A percentile compares a stretch with the other conserved stretches of the same genome.
Evolutionary conservation across 92 coral and sea anemone species (phyloP).

Genomic region (Umimayanthus kanabou): DNA sequence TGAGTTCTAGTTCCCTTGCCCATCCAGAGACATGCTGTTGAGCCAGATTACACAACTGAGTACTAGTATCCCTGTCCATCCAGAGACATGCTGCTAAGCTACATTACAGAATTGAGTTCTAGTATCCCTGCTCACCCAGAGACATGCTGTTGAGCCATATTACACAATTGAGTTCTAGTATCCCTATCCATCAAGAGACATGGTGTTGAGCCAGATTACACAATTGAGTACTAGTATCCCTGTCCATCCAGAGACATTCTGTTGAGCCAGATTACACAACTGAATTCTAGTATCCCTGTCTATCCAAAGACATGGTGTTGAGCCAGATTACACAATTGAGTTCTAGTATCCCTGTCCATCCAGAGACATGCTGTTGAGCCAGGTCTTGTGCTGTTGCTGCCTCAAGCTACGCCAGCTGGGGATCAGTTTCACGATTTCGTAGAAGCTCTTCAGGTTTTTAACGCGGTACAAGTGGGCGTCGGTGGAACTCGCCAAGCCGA

Average conservation of each 20-base stretch:
- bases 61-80: too few species aligned
- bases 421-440: constrained; percentile 66
- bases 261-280: not conserved
- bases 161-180: too few species aligned
- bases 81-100: too few species aligned
- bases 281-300: too few species aligned
- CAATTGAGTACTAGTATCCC: too few species aligned
- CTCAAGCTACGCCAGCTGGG: constrained; percentile 26
- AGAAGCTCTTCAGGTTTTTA: constrained; percentile 50
- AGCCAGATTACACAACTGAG: too few species aligned
- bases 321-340: not conserved
- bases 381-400: not conserved
- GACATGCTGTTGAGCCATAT: not conserved
- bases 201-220: not conserved
- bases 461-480: constrained; percentile 72
- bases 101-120: too few species aligned
- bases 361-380: constrained; percentile 5
- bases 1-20: too few species aligned
- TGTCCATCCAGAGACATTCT: not conserved
- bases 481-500: constrained; percentile 67
- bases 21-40: too few species aligned
- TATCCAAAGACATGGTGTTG: not conserved
- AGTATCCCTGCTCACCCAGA: too few species aligned
- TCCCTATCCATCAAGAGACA: not conserved
- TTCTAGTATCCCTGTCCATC: too few species aligned